phyloP scores from a whole-genome alignment of 2,113 vertebrate genomes.

The Manacus vitellinus region DNA sequence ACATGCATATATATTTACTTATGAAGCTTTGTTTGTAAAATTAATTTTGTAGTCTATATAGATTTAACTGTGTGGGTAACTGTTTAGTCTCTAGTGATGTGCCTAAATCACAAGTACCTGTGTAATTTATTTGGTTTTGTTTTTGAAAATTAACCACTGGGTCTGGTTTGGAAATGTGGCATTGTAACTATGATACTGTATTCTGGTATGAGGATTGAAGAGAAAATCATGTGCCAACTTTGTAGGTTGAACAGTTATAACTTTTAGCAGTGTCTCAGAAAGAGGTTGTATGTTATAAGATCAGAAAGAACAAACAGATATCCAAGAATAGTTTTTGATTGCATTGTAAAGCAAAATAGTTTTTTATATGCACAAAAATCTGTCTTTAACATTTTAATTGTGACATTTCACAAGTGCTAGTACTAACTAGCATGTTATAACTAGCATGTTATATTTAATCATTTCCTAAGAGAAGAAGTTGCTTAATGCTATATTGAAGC shows the following conservation, averaged over 20 bases:
- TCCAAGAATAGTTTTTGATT: not conserved
- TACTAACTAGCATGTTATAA: not conserved
- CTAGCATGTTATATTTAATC: not conserved
- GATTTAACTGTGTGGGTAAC: not conserved
- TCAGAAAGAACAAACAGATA: not conserved
- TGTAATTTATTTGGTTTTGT: not conserved
- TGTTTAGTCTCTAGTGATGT: not conserved
- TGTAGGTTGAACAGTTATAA: not conserved
- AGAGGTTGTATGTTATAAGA: not conserved
- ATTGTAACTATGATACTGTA: not conserved
- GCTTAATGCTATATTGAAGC: not conserved
- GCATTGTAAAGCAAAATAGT: not conserved
- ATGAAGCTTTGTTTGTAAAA: not conserved
- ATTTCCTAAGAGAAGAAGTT: not conserved
- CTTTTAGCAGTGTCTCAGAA: not conserved
- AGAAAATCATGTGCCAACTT: not conserved
- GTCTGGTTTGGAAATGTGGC: not conserved
- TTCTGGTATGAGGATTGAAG: not conserved
- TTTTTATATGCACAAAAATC: not conserved
- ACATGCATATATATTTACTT: rapidly evolving
- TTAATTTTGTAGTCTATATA: not conserved
- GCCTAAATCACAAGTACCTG: not conserved
- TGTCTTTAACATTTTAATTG: not conserved
- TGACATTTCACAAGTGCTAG: not conserved
- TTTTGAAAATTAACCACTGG: not conserved